phyloP scores from a whole-genome alignment of 2,113 vertebrate species.

The Acrocephalus arundinaceus region DNA sequence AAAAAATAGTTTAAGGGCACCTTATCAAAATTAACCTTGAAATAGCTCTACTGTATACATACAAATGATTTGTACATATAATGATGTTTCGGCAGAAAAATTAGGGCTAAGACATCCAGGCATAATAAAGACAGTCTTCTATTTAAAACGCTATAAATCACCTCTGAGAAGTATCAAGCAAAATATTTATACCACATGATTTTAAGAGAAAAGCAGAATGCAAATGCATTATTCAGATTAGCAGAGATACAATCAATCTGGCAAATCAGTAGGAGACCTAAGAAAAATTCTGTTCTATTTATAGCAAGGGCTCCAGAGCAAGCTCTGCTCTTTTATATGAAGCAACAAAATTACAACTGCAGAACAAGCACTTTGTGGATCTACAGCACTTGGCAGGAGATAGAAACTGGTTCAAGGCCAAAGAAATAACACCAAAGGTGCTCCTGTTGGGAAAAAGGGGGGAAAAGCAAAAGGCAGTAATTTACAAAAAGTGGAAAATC shows the following conservation, averaged over 20 bases:
- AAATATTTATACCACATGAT: conserved; percentile 9
- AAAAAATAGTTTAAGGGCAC: not conserved
- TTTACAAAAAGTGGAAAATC: not conserved
- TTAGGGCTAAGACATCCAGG: not conserved
- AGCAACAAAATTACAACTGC: conserved; percentile 72
- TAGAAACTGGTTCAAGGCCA: conserved; percentile 68
- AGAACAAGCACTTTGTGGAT: conserved; percentile 73
- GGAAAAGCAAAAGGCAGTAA: not conserved
- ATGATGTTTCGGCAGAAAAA: not conserved
- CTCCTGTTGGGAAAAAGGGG: not conserved
- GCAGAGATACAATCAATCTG: conserved; percentile 63
- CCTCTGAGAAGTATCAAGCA: not conserved
- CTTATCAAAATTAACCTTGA: not conserved
- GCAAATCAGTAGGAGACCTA: conserved; percentile 58
- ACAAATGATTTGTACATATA: not conserved
- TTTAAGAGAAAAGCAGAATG: not conserved
- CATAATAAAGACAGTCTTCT: not conserved
- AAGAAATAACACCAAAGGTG: conserved; percentile 42
- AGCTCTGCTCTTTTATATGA: conserved; percentile 59
- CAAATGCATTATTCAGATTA: conserved; percentile 63
- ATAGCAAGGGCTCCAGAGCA: conserved; percentile 63
- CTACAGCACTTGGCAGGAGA: conserved; percentile 56
- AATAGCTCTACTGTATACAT: not conserved
- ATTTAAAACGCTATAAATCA: not conserved
- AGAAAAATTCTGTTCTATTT: conserved; percentile 71